phyloP scores from a whole-genome alignment of 92 coral and sea anemone genomes.

The Epizoanthus scotinus region DNA sequence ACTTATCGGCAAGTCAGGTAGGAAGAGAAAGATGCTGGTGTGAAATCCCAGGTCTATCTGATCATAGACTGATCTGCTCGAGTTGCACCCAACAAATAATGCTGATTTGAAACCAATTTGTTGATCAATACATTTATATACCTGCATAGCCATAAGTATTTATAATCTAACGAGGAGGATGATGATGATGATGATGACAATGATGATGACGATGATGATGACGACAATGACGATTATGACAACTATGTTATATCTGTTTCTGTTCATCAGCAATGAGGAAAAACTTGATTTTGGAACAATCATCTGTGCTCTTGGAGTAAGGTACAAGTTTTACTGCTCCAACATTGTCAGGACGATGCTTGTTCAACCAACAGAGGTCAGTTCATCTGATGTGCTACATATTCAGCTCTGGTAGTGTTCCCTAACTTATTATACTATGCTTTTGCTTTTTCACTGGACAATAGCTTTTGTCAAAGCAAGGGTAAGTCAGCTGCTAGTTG shows the following conservation, averaged over 20 bases:
- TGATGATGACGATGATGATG: too few relatives aligned
- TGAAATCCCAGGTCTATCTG: conserved; percentile 44
- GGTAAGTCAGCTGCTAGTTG: too few relatives aligned
- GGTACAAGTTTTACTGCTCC: conserved; percentile 95
- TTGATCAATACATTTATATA: too few relatives aligned
- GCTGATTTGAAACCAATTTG: too few relatives aligned
- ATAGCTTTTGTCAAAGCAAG: too few relatives aligned
- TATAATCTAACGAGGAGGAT: too few relatives aligned
- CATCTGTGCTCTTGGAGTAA: conserved; percentile 95
- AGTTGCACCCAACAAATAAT: conserved; percentile 30
- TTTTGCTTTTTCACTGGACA: too few relatives aligned
- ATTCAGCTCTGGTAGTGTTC: not conserved
- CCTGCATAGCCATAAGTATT: too few relatives aligned
- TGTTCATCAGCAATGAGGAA: conserved; percentile 79
- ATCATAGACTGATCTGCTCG: conserved; percentile 38
- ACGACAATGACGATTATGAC: not conserved
- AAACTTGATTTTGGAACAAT: conserved; percentile 91
- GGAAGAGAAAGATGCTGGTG: conserved; percentile 25
- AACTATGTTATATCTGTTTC: not conserved
- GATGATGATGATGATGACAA: too few relatives aligned
- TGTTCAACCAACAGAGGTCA: conserved; percentile 94
- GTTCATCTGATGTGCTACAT: not conserved
- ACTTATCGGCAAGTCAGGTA: conserved; percentile 19
- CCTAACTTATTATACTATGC: not conserved
- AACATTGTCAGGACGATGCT: conserved; percentile 96